These are phyloP conservation scores for Cololabis saira DNA, from an alignment of 2,113 vertebrate species.

Conservation along the genomic window DNA sequence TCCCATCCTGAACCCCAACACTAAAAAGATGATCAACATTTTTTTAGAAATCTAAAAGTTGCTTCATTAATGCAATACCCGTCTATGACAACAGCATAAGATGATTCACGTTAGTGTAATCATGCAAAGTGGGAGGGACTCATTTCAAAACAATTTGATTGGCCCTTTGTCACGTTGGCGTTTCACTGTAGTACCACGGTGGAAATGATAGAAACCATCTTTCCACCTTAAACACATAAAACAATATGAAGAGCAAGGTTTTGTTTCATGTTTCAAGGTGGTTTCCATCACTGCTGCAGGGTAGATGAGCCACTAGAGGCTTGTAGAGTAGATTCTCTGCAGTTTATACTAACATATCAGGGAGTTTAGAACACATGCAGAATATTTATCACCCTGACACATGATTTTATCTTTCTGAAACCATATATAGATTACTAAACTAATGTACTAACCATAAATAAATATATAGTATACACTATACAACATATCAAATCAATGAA, in stretches of 20 bases:
- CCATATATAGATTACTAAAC: too few species aligned
- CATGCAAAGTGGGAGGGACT: conserved; percentile 27
- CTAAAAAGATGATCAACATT: conserved; percentile 25
- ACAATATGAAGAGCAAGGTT: conserved; percentile 10
- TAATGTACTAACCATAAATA: too few species aligned
- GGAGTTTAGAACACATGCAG: too few species aligned
- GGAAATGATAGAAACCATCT: conserved; percentile 30
- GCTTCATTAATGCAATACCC: background rate
- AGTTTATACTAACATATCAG: too few species aligned
- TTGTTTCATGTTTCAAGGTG: background rate
- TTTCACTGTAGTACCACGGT: conserved; percentile 3
- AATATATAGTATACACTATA: too few species aligned
- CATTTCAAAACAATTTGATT: conserved; percentile 22
- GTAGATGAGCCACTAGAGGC: background rate
- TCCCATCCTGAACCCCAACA: conserved; percentile 4
- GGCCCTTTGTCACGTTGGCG: background rate
- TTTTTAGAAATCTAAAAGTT: background rate
- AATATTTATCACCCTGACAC: too few species aligned
- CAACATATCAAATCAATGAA: too few species aligned
- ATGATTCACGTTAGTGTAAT: conserved; percentile 3
- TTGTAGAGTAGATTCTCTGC: too few species aligned
- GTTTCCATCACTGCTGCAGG: background rate
- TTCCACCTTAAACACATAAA: conserved; percentile 15
- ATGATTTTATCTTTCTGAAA: too few species aligned
- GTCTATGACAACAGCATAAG: background rate